Evolutionary conservation across 2,888 invertebrate genomes (phyloP).

Genomic region (Aporophyla nigra): DNA sequence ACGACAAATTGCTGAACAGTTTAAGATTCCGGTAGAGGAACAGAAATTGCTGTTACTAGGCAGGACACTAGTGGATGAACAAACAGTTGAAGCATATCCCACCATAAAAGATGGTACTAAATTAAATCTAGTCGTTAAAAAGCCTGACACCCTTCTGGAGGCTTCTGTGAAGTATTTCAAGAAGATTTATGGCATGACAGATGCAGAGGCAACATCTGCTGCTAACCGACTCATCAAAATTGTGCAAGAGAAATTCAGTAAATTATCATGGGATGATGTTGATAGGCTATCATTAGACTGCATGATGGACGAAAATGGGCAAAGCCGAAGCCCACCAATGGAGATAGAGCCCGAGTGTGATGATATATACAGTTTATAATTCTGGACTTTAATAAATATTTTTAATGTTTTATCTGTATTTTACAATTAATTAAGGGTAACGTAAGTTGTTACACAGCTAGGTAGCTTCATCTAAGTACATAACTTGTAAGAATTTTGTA

Average conservation of each 20-base stretch:
- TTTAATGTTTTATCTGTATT: conserved; percentile 59
- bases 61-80: conserved; percentile 93
- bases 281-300: conserved; percentile 89
- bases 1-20: conserved; percentile 91
- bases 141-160: conserved; percentile 92
- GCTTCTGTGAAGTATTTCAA: conserved; percentile 91
- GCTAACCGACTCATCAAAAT: conserved; percentile 91
- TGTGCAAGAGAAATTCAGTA: conserved; percentile 88
- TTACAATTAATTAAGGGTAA: conserved; percentile 47
- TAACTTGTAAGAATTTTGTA: conserved; percentile 45
- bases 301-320: conserved; percentile 74
- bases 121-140: conserved; percentile 93
- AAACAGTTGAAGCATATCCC: conserved; percentile 93
- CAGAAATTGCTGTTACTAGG: conserved; percentile 94
- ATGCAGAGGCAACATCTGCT: conserved; percentile 92
- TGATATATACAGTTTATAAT: conserved; percentile 77
- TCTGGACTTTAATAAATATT: conserved; percentile 56
- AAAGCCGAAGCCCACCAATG: conserved; percentile 59
- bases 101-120: conserved; percentile 94
- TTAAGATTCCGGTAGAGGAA: conserved; percentile 93
- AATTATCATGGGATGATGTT: conserved; percentile 91
- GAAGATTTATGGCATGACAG: conserved; percentile 90
- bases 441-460: conserved; percentile 49
- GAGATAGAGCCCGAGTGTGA: conserved; percentile 76
- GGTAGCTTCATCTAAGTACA: conserved; percentile 41